These are phyloP conservation scores for Nephrotoma appendiculata DNA, from an alignment of 2,888 invertebrate genomes.

Conservation along the genomic window DNA sequence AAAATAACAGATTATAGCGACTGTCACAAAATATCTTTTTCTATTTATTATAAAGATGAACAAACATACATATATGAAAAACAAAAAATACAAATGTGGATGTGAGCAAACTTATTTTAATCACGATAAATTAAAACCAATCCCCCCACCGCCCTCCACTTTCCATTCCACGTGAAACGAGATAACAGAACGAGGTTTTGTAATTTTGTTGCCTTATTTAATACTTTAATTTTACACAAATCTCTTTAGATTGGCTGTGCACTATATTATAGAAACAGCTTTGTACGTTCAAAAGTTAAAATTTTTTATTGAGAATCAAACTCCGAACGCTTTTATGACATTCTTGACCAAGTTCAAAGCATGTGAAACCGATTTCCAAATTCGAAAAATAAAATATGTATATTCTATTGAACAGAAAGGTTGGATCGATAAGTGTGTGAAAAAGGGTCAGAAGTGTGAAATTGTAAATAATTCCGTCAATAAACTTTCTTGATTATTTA, in stretches of 20 bases:
- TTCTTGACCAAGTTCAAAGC: background rate
- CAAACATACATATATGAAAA: background rate
- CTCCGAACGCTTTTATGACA: no score
- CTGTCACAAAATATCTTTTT: background rate
- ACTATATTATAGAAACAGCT: no score
- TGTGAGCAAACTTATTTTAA: background rate
- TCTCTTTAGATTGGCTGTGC: background rate
- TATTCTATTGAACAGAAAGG: background rate
- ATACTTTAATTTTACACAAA: background rate
- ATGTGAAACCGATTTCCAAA: background rate
- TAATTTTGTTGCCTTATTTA: no score
- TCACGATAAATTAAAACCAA: background rate
- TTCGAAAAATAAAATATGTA: background rate
- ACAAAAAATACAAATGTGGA: background rate
- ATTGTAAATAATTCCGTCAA: background rate
- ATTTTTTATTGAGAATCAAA: no score
- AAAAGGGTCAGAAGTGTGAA: background rate
- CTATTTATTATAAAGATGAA: background rate
- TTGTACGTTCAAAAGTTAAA: no score
- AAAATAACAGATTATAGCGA: background rate
- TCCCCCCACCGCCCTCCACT: background rate
- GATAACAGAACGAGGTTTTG: no score
- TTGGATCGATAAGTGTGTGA: background rate
- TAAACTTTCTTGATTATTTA: background rate
- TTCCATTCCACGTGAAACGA: no score